Evolutionary conservation across 2,888 invertebrate genomes (phyloP).

Genomic region (Epirrhoe alternata): DNA sequence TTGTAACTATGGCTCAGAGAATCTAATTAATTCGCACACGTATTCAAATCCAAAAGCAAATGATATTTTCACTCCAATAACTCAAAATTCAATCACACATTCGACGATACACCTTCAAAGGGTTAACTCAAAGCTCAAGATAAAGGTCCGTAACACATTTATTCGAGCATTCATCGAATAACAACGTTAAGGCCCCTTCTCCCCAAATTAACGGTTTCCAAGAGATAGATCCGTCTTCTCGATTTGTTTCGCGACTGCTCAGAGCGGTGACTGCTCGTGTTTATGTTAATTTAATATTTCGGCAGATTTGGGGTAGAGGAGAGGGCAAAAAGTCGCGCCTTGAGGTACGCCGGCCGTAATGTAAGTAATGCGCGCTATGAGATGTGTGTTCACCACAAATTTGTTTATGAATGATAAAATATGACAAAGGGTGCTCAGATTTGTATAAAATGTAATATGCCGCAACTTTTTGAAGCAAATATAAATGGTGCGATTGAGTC

Average conservation of each 20-base stretch:
- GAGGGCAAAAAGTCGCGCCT: constrained; percentile 38
- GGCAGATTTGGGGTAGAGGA: constrained; percentile 47
- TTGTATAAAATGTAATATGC: constrained; percentile 22
- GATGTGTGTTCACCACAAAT: constrained; percentile 29
- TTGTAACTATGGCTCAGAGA: neutral
- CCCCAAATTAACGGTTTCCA: constrained; percentile 77
- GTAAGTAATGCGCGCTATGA: constrained; percentile 31
- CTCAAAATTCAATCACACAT: constrained; percentile 45
- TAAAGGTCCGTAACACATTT: constrained; percentile 66
- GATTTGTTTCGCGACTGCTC: constrained; percentile 71
- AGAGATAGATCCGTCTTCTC: constrained; percentile 73
- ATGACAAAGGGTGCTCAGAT: constrained; percentile 24
- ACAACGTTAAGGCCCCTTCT: constrained; percentile 51
- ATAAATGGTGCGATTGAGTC: constrained; percentile 2
- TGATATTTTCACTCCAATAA: constrained; percentile 42
- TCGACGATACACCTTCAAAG: constrained; percentile 45
- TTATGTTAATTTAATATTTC: constrained; percentile 80
- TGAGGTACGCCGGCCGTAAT: constrained; percentile 38
- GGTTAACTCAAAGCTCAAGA: constrained; percentile 49
- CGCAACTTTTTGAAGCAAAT: constrained; percentile 9
- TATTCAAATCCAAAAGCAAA: constrained; percentile 32
- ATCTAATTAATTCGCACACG: neutral
- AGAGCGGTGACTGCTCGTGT: constrained; percentile 58
- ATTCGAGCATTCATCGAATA: constrained; percentile 61
- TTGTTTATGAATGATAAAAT: constrained; percentile 35